Base-by-base conservation (phyloP, 2,888 invertebrate species). In the Leucozona laternaria region DNA sequence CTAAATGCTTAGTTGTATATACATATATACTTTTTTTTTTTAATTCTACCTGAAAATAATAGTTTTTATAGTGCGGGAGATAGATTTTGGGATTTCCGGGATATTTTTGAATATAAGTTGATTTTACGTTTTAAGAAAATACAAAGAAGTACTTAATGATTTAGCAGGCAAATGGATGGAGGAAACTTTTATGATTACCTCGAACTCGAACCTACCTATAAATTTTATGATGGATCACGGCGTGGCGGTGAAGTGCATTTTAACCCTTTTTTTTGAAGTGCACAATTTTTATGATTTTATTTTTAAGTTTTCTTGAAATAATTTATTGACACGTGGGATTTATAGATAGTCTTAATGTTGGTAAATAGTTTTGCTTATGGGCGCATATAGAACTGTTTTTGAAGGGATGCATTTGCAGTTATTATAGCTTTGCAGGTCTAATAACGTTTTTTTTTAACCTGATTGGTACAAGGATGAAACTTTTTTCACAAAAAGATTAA, bases 31-130 rank as follows among this genome's bases (percentile, higher is more conserved):
- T n/a, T n/a, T 1, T 20, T 55, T 40, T 11, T 11, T 25, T 50
- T 15, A 10, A 37, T 53, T 53, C 79, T 75, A 73, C 13, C 37
- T 22, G 13, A 5, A 37, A 25, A 17, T 48, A 25, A 57, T 22
- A 34, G 34, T 28, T 45, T 62, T 11, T 13, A n/a, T 62, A 43
- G 60, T 60, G 5, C 6, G 6, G 31, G 22, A 22, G 48, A n/a
- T n/a, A 25, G 7, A 5, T 66, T 28, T 58, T 40, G 78, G 78
- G 57, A 66, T 68, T 78, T 72, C 82, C 72, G 20, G 20, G 57
- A 57, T 50, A 72, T 82, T 78, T 71, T 58, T 78, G 82, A 78
- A 78, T 78, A 66, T 72, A 64, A 64, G 50, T 50, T 28, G 70
- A 20, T 31, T 28, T 62, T 72, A 64, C 50, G 64, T 28, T 64